Evolutionary conservation across 2,113 vertebrate genomes (phyloP), one percentile per base, ranked within the genome.

Genomic region (Oriolus oriolus): DNA sequence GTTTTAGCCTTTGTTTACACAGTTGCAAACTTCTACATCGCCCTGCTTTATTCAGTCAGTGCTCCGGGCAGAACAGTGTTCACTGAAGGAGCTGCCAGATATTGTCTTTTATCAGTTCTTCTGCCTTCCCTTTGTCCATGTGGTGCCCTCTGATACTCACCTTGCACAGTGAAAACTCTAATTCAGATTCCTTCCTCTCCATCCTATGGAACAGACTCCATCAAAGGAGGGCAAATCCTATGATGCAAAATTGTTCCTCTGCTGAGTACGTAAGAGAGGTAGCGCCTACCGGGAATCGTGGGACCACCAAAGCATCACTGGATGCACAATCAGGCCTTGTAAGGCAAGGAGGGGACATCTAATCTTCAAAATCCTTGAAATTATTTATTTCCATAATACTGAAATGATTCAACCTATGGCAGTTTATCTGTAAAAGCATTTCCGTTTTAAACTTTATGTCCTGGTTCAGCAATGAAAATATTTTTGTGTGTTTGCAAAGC

Each of bases 301-400:
- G 35, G 13, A 52, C 33, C 76, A 31, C 11, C 20, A 61, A 37
- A 61, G 17, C 13, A 3, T 35, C n/a, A 50, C 2, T 1, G 26
- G 33, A 52, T 74, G 30, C 26, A 74, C 17, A 73, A 37, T 39
- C 23, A 50, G 13, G 10, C 35, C 22, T 63, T 59, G 23, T 16
- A 50, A 53, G 4, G 20, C 4, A 15, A 11, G 2, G 13, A 52
- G 14, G 8, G 5, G 17, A 27, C 5, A 41, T 7, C 3, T 2
- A 53, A 31, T 41, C 12, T 41, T 81, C 35, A 37, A 84, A 73
- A 45, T 59, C 49, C 28, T 87, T 74, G 49, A 77, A 71, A 77
- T 39, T 49, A 30, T 31, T 12, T 45, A 26, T 26, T 49, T 59
- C 35, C 11, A 16, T n/a, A 42, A 42, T 22, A 7, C 20, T 80